These are phyloP conservation scores for Saturnia japonica DNA, from an alignment of 2,888 invertebrate genomes.

Conservation along the genomic window DNA sequence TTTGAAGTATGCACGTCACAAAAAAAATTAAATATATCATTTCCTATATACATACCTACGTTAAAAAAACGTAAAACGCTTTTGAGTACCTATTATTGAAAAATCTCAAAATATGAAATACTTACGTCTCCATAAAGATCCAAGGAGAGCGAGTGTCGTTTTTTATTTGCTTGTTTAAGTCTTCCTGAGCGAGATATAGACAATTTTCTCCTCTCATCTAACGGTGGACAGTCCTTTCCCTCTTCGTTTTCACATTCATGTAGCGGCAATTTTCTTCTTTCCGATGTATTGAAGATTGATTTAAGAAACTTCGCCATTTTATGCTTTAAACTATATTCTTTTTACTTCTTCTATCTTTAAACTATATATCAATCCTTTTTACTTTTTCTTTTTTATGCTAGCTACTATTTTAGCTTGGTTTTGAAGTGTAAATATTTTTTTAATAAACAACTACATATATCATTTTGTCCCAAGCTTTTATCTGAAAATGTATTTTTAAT, in stretches of 20 bases:
- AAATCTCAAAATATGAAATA: background rate
- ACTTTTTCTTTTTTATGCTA: background rate
- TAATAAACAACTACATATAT: too few relatives aligned
- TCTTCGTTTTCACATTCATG: conserved; percentile 49
- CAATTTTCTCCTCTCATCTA: conserved; percentile 63
- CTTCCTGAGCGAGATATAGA: conserved; percentile 84
- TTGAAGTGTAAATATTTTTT: background rate
- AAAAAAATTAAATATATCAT: too few relatives aligned
- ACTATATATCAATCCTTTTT: background rate
- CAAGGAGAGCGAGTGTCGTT: conserved; percentile 74
- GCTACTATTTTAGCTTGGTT: background rate
- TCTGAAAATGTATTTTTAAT: background rate
- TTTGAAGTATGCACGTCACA: too few relatives aligned
- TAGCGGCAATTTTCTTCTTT: conserved; percentile 47
- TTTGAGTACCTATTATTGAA: background rate
- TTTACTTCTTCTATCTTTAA: background rate
- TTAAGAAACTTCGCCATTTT: conserved; percentile 74
- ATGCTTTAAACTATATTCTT: background rate
- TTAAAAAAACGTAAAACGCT: too few relatives aligned
- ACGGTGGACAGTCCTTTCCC: conserved; percentile 50
- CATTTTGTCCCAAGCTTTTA: background rate
- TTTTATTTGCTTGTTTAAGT: conserved; percentile 80
- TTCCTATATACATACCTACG: too few relatives aligned
- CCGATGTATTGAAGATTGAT: conserved; percentile 61
- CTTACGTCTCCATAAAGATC: conserved; percentile 79